These are phyloP conservation scores for Collichthys lucidus DNA, from an alignment of 2,113 vertebrate species.

Conservation along the genomic window DNA sequence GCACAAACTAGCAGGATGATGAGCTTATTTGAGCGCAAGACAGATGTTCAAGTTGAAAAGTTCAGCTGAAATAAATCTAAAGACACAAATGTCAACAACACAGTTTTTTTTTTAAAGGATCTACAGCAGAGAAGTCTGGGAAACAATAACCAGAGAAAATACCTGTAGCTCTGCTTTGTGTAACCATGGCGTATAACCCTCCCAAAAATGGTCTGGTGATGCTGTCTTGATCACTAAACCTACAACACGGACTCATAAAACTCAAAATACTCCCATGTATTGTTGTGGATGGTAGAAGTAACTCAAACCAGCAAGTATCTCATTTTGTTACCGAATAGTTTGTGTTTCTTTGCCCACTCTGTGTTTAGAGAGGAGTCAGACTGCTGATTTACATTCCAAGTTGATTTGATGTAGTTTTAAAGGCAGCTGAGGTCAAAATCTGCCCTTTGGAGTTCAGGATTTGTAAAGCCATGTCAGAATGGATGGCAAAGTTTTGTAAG, in stretches of 20 bases:
- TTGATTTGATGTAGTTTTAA: constrained; percentile 32
- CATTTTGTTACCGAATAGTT: constrained; percentile 28
- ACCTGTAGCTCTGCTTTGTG: background rate
- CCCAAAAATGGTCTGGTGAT: constrained; percentile 49
- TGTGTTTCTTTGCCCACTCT: constrained; percentile 28
- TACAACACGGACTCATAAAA: constrained; percentile 8
- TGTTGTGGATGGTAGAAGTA: constrained; percentile 21
- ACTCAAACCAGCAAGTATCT: constrained; percentile 38
- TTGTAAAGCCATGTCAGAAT: background rate
- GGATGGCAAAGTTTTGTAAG: too few relatives aligned
- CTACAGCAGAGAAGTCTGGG: constrained; percentile 36
- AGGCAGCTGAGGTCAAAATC: constrained; percentile 22
- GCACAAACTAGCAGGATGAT: constrained; percentile 16
- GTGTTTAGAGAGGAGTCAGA: constrained; percentile 54
- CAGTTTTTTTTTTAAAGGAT: constrained; percentile 49
- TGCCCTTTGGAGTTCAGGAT: constrained; percentile 7
- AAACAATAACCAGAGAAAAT: constrained; percentile 47
- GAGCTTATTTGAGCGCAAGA: constrained; percentile 12
- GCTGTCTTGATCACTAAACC: background rate
- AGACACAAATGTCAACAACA: constrained; percentile 26
- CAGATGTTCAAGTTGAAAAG: constrained; percentile 62
- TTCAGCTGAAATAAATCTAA: constrained; percentile 56
- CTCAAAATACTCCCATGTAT: background rate
- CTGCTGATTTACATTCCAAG: constrained; percentile 66
- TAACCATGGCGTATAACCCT: background rate